Evolutionary conservation across 2,888 invertebrate species (phyloP).

Genomic region (Agrochola circellaris): DNA sequence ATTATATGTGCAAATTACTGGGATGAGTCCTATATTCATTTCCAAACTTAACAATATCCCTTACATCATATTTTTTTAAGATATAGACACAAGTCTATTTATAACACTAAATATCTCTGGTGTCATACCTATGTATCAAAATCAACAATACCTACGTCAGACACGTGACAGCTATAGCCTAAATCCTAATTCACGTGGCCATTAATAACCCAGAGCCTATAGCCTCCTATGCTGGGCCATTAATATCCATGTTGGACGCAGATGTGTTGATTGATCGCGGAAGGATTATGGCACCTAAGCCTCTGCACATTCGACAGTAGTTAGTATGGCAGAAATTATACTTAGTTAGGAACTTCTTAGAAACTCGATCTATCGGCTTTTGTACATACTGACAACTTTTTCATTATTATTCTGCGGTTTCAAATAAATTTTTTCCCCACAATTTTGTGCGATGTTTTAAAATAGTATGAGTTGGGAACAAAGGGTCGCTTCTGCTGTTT

Average conservation of each 20-base stretch:
- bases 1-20: not conserved
- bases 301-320: not conserved
- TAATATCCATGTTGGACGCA: conserved; percentile 12
- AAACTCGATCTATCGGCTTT: not conserved
- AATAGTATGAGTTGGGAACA: too few relatives aligned
- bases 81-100: not conserved
- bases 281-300: conserved; percentile 13
- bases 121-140: not conserved
- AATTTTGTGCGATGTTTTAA: not conserved
- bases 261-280: conserved; percentile 26
- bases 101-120: not conserved
- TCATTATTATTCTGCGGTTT: too few relatives aligned
- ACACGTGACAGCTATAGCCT: not conserved
- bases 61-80: not conserved
- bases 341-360: not conserved
- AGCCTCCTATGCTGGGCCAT: conserved; percentile 5
- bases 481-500: too few relatives aligned
- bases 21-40: not conserved
- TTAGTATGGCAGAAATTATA: not conserved
- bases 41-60: not conserved
- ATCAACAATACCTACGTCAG: not conserved
- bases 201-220: not conserved
- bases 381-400: not conserved
- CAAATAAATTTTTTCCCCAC: not conserved
- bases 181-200: not conserved